Conservation (phyloP, 2,797 vertebrate genomes). For the Clarias platycephalus region DNA sequence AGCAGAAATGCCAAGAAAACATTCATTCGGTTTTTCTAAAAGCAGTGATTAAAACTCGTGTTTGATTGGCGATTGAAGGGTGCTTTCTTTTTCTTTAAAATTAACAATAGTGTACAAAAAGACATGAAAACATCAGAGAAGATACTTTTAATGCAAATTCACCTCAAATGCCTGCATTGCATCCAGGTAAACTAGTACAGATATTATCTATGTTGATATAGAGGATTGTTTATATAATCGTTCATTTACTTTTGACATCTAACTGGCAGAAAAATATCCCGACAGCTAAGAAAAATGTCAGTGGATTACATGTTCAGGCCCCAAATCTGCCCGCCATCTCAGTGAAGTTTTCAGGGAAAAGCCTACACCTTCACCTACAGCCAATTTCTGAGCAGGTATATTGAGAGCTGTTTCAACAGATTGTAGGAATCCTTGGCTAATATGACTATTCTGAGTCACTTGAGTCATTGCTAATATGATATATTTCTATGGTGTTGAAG, state of each 20-base stretch:
- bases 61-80: not conserved
- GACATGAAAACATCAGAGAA: not conserved
- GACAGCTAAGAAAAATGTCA: conserved; percentile 43
- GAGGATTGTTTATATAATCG: conserved; percentile 20
- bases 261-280: conserved; percentile 26
- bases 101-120: not conserved
- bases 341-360: conserved; percentile 53
- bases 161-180: not conserved
- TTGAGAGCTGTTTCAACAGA: conserved; percentile 40
- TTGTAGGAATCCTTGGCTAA: conserved; percentile 24
- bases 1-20: conserved; percentile 24
- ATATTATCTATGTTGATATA: conserved; percentile 27
- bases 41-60: conserved; percentile 28
- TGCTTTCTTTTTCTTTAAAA: not conserved
- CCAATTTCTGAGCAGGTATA: conserved; percentile 54
- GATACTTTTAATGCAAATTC: not conserved
- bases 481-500: conserved; percentile 42
- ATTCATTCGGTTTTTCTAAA: conserved; percentile 24
- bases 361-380: conserved; percentile 43
- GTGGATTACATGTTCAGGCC: conserved; percentile 27
- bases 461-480: conserved; percentile 47
- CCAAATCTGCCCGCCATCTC: conserved; percentile 43
- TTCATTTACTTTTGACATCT: conserved; percentile 37
- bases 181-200: conserved; percentile 3
- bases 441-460: too few species aligned